phyloP scores from a whole-genome alignment of 2,888 invertebrate species.

The Labia minor region DNA sequence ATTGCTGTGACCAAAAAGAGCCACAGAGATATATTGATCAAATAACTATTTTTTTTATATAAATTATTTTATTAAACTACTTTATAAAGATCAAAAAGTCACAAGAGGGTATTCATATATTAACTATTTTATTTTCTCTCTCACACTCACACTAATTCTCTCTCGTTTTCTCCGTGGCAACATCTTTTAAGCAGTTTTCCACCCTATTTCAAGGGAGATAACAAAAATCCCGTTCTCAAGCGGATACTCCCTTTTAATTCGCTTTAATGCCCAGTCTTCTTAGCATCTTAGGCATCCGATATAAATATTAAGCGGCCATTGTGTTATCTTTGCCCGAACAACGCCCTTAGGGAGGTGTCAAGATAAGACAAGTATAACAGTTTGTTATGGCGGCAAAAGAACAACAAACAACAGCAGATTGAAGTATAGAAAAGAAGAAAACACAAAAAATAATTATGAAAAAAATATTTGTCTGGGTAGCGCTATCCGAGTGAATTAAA shows the following conservation, averaged over 20 bases:
- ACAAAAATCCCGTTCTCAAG: not conserved
- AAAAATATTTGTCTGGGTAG: not conserved
- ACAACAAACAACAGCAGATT: not conserved
- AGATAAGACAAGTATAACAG: not conserved
- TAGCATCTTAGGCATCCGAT: not conserved
- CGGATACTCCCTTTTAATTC: slow-evolving; percentile 8
- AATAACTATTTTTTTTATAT: too few relatives aligned
- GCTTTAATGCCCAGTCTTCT: not conserved
- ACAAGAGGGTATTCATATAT: too few relatives aligned
- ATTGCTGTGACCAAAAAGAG: too few relatives aligned
- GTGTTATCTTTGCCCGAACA: not conserved
- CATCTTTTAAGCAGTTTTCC: slow-evolving; percentile 8
- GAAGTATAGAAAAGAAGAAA: not conserved
- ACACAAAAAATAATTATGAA: not conserved
- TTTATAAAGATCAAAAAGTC: too few relatives aligned
- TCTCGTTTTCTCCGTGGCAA: not conserved
- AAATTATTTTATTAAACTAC: too few relatives aligned
- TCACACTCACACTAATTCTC: too few relatives aligned
- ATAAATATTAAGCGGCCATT: slow-evolving; percentile 8
- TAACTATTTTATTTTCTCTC: too few relatives aligned
- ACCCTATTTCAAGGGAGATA: not conserved
- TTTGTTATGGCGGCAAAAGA: not conserved
- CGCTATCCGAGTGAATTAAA: not conserved
- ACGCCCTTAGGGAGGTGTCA: not conserved
- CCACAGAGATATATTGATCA: too few relatives aligned